Conservation (phyloP, 2,797 vertebrate species). For the Coccyzus lansbergi region DNA sequence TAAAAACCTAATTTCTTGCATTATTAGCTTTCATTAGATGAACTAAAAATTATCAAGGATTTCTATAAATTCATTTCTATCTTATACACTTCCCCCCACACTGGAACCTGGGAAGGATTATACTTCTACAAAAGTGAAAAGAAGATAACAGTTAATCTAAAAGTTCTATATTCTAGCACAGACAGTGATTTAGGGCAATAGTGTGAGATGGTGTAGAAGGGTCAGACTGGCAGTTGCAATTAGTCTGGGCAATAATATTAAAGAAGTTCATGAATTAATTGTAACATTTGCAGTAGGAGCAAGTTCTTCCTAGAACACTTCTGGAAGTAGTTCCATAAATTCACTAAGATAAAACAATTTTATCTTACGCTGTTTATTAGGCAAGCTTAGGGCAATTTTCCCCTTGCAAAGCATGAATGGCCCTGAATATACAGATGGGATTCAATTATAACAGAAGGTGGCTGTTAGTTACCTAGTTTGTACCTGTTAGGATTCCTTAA, state of each 20-base stretch:
- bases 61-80: background rate
- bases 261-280: background rate
- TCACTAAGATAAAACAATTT: background rate
- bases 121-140: background rate
- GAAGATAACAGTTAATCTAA: background rate
- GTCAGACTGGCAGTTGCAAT: too few relatives aligned
- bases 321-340: background rate
- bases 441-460: background rate
- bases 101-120: background rate
- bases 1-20: background rate
- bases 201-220: rapidly evolving
- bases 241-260: background rate
- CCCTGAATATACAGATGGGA: background rate
- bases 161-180: background rate
- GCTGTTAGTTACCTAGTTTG: background rate
- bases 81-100: background rate
- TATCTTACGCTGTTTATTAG: background rate
- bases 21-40: background rate
- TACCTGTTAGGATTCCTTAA: background rate
- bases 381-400: background rate
- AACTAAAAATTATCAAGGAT: background rate
- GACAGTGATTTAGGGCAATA: background rate
- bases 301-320: background rate
- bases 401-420: background rate
- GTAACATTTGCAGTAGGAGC: background rate